Conservation (phyloP, 2,113 vertebrate species). For the Paraplagusia blochii region DNA sequence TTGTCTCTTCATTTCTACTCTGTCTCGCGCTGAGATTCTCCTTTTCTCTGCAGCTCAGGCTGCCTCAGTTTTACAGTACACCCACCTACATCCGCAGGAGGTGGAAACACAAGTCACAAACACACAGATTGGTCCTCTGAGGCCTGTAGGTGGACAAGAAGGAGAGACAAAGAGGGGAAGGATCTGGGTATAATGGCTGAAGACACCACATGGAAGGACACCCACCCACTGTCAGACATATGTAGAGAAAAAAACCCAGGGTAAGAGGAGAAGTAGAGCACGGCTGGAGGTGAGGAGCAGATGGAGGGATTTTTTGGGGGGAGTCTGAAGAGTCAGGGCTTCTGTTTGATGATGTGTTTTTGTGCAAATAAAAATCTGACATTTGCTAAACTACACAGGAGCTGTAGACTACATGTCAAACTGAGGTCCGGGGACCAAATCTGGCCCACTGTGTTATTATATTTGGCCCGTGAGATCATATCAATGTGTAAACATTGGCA, state of each 20-base stretch:
- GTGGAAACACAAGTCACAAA: slow-evolving; percentile 24
- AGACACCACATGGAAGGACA: slow-evolving; percentile 18
- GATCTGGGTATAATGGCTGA: slow-evolving; percentile 38
- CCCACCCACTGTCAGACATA: slow-evolving; percentile 28
- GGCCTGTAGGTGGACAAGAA: slow-evolving; percentile 52
- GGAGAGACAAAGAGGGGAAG: slow-evolving; percentile 40
- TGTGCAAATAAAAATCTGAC: slow-evolving; percentile 9
- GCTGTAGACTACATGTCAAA: too few species aligned
- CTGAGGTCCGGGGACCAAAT: too few species aligned
- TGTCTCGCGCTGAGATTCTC: slow-evolving; percentile 28
- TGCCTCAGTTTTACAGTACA: slow-evolving; percentile 12
- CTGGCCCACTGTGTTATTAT: too few species aligned
- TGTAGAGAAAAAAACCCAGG: slow-evolving; percentile 2
- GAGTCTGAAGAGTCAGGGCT: slow-evolving; percentile 30
- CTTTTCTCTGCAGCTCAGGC: slow-evolving; percentile 34
- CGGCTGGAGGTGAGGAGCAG: slow-evolving; percentile 56
- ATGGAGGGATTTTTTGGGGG: slow-evolving; percentile 54
- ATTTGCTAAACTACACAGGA: too few species aligned
- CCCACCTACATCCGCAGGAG: slow-evolving; percentile 35
- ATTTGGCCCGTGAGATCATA: too few species aligned
- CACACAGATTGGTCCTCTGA: slow-evolving; percentile 16
- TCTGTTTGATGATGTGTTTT: slow-evolving; percentile 12
- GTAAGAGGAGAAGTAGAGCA: slow-evolving; percentile 29
- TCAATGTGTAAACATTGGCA: too few species aligned
- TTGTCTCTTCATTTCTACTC: slow-evolving; percentile 30